phyloP scores from a whole-genome alignment of 2,113 vertebrate genomes.

The Cynopterus brachyotis region DNA sequence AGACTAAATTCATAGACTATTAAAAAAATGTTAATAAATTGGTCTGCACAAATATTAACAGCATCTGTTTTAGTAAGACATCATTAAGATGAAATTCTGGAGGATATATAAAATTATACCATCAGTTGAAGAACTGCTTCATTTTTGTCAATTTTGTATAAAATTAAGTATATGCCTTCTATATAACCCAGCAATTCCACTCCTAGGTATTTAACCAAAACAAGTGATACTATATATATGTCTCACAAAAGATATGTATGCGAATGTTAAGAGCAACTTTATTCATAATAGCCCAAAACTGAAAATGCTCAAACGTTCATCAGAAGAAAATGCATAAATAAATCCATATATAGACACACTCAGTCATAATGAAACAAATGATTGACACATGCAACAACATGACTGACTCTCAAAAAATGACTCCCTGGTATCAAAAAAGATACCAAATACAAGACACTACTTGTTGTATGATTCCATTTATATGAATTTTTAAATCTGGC shows the following conservation, averaged over 20 bases:
- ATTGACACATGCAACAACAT: background rate
- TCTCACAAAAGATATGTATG: background rate
- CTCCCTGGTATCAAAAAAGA: background rate
- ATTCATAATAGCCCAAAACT: background rate
- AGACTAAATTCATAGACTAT: background rate
- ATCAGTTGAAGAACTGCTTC: background rate
- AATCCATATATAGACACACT: background rate
- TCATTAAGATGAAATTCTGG: background rate
- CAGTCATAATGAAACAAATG: background rate
- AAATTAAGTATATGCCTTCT: background rate
- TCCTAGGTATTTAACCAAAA: background rate
- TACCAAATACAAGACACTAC: background rate
- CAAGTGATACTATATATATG: background rate
- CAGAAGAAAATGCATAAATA: background rate
- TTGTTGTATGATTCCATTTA: background rate
- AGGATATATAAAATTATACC: background rate
- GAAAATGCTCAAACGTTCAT: background rate
- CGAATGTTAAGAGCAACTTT: background rate
- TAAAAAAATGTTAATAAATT: background rate
- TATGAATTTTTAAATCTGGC: background rate
- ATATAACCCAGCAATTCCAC: background rate
- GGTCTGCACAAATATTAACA: background rate
- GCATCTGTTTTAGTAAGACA: background rate
- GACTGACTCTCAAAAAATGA: background rate
- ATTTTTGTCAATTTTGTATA: background rate